Conservation (phyloP, 1,140 invertebrate species). For the Drosophila quadrilineata region DNA sequence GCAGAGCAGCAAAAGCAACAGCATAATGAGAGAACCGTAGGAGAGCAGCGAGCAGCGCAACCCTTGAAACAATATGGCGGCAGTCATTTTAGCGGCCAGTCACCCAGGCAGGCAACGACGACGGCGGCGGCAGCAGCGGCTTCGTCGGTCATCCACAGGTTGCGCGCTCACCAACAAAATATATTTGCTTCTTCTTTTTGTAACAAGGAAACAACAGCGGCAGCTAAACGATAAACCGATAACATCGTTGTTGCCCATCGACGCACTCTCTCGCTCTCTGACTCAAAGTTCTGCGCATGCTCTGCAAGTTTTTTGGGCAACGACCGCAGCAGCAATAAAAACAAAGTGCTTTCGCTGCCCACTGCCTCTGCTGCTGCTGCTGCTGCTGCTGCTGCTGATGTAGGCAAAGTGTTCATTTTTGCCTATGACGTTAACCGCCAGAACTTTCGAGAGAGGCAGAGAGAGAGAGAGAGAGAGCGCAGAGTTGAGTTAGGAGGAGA, state of each 20-base stretch:
- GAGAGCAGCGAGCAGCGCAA: too few relatives aligned
- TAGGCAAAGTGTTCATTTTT: too few relatives aligned
- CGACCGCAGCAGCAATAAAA: conserved; percentile 62
- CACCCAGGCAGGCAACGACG: conserved; percentile 20
- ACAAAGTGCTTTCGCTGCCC: conserved; percentile 23
- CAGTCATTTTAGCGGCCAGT: too few relatives aligned
- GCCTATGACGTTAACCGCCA: too few relatives aligned
- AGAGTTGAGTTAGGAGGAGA: background rate
- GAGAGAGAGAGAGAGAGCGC: background rate
- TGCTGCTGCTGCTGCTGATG: conserved; percentile 11
- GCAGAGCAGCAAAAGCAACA: too few relatives aligned
- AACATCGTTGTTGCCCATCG: background rate
- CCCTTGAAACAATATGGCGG: conserved; percentile 75
- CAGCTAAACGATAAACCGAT: conserved; percentile 26
- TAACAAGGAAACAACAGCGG: conserved; percentile 61
- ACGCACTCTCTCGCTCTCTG: background rate
- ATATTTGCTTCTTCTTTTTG: background rate
- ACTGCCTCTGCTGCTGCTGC: conserved; percentile 13
- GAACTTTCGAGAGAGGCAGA: conserved; percentile 40
- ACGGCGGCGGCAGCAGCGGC: too few relatives aligned
- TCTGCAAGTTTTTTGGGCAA: conserved; percentile 66
- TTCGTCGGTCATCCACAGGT: too few relatives aligned
- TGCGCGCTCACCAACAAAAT: conserved; percentile 21
- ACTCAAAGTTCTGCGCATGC: conserved; percentile 45
- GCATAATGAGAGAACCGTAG: too few relatives aligned